A percentile compares a stretch with the other conserved stretches of the same genome.
Conservation (phyloP, 1,140 invertebrate genomes). For the Heterodera carotae region DNA sequence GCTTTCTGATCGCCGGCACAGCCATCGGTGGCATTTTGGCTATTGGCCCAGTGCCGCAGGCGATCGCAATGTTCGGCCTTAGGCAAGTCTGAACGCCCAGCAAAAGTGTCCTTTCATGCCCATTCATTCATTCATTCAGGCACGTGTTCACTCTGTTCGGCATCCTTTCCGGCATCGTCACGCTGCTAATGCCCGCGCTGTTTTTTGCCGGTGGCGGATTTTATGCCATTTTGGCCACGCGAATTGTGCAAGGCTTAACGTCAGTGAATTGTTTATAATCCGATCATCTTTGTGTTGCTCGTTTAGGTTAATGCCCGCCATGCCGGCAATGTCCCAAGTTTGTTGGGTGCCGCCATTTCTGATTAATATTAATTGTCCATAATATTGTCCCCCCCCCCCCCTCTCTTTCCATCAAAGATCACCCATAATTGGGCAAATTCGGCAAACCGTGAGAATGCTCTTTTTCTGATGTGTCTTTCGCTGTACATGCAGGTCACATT, state of each 20-base stretch:
- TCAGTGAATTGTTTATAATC: neutral
- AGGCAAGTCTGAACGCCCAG: conserved; percentile 13
- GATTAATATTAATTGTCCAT: neutral
- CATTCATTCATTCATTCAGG: neutral
- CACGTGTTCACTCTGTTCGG: conserved; percentile 15
- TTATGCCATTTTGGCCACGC: conserved; percentile 17
- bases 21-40: conserved; percentile 28
- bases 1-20: conserved; percentile 20
- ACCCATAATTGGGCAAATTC: conserved; percentile 5
- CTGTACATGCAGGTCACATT: conserved; percentile 28
- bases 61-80: conserved; percentile 16
- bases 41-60: conserved; percentile 2
- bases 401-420: neutral
- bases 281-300: neutral
- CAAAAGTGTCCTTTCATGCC: too few species aligned
- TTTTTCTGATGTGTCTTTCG: conserved; percentile 20
- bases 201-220: conserved; percentile 14
- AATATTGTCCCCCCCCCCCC: too few species aligned
- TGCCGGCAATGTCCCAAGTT: conserved; percentile 26
- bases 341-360: neutral
- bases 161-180: conserved; percentile 20
- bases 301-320: conserved; percentile 21
- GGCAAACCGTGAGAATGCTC: conserved; percentile 14
- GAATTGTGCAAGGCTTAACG: conserved; percentile 23
- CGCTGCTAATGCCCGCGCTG: conserved; percentile 5